Conservation (phyloP, 1,140 invertebrate genomes). For the Papilio xuthus region DNA sequence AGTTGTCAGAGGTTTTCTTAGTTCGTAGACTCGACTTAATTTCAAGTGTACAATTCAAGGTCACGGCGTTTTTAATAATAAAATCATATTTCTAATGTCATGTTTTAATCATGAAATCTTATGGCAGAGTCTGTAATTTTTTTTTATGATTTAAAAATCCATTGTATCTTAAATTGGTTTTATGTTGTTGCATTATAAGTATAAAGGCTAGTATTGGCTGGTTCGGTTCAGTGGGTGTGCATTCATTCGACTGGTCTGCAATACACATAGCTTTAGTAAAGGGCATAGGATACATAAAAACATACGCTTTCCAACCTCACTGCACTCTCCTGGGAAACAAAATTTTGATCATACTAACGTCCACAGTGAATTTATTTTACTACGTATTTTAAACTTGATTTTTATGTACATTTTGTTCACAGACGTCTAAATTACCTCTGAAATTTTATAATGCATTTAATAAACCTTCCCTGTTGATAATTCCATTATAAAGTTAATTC, state of each 20-base stretch:
- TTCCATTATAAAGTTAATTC: conserved; percentile 21
- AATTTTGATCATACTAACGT: not conserved
- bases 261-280: conserved; percentile 65
- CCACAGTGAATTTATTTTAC: conserved; percentile 24
- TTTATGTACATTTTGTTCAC: conserved; percentile 19
- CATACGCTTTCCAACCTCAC: conserved; percentile 56
- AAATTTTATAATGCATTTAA: conserved; percentile 25
- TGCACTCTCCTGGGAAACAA: conserved; percentile 40
- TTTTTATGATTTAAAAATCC: not conserved
- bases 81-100: not conserved
- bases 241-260: conserved; percentile 54
- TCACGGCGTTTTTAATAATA: not conserved
- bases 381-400: conserved; percentile 8
- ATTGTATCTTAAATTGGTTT: not conserved
- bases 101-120: not conserved
- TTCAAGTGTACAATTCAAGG: conserved; percentile 13
- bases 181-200: not conserved
- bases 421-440: conserved; percentile 30
- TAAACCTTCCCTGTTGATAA: conserved; percentile 10
- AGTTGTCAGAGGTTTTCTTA: conserved; percentile 3
- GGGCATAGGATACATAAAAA: conserved; percentile 59
- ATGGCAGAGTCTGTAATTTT: too few relatives aligned
- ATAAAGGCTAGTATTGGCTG: conserved; percentile 17
- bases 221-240: conserved; percentile 56
- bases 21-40: not conserved